Evolutionary conservation across 1,140 invertebrate species (phyloP).

Genomic region (Lepidurus arcticus): DNA sequence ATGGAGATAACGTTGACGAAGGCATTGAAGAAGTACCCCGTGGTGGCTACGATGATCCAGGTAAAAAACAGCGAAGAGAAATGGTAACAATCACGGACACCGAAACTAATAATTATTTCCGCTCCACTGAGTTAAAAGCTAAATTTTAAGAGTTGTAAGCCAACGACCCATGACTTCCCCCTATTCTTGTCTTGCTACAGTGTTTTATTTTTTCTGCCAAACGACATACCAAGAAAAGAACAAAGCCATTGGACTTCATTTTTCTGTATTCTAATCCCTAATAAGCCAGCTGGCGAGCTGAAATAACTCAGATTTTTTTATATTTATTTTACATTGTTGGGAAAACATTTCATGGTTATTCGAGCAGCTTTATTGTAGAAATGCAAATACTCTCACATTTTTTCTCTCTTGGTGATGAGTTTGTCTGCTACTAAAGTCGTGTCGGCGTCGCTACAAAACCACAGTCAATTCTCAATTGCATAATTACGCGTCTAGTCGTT

Average conservation of each 20-base stretch:
- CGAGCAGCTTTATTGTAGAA: too few species aligned
- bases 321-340: too few species aligned
- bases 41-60: neutral
- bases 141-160: neutral
- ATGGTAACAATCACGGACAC: slow-evolving; percentile 11
- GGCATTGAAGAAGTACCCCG: neutral
- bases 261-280: neutral
- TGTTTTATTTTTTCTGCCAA: neutral
- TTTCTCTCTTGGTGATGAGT: too few species aligned
- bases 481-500: neutral
- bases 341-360: too few species aligned
- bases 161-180: neutral
- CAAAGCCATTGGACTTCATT: neutral
- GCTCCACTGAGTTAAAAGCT: slow-evolving; percentile 4
- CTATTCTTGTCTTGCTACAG: neutral
- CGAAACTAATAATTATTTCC: slow-evolving; percentile 16
- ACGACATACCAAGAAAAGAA: neutral
- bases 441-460: neutral
- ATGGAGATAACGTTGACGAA: neutral
- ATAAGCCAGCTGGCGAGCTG: neutral
- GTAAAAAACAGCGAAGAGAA: neutral
- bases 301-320: too few species aligned
- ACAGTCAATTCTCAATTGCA: neutral
- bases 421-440: neutral
- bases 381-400: too few species aligned